Base-by-base conservation (phyloP, 2,888 invertebrate species). In the Melipona beecheii region DNA sequence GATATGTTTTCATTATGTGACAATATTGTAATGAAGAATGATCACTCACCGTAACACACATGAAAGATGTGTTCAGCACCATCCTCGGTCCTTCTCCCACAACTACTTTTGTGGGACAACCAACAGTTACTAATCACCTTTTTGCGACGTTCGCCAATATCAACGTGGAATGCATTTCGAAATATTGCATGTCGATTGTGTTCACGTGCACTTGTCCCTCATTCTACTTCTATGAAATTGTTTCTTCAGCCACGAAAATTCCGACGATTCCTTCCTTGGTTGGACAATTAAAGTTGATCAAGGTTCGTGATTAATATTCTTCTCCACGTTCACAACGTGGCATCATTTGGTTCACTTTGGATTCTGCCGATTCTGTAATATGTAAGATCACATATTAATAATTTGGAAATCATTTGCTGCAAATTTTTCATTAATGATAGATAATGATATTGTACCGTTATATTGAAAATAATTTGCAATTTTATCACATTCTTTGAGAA, bases 31-130 rank as follows among this genome's bases (percentile, higher is more conserved):
- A 64, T n/a, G 52, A 11, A n/a, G 9, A 31, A 72, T 43, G 50
- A 73, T 73, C 77, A 90, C 90, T 90, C 65, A 92, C 91, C 88
- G 84, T 76, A 74, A 89, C 72, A 73, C 77, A 87, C 76, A 83
- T 81, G 83, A 88, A 72, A 81, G 90, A 82, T 62, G 78, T 49
- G 69, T 86, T 87, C 73, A 84, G 73, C 84, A 87, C 86, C 91
- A 92, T 92, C 80, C 50, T 77, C 68, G 72, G 64, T 62, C 24
- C 54, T 76, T 52, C 54, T 77, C 83, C 76, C 72, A 78, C 74
- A 74, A 73, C 49, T 43, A 15, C 52, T 27, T 52, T 49, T n/a
- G 66, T 68, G 81, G 70, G 71, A 72, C 65, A 54, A 58, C 31
- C 49, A 19, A 43, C 43, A 17, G 64, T 31, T 58, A 58, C 58